These are phyloP conservation scores for Archocentrus centrarchus DNA, from an alignment of 2,113 vertebrate genomes.

Conservation along the genomic window DNA sequence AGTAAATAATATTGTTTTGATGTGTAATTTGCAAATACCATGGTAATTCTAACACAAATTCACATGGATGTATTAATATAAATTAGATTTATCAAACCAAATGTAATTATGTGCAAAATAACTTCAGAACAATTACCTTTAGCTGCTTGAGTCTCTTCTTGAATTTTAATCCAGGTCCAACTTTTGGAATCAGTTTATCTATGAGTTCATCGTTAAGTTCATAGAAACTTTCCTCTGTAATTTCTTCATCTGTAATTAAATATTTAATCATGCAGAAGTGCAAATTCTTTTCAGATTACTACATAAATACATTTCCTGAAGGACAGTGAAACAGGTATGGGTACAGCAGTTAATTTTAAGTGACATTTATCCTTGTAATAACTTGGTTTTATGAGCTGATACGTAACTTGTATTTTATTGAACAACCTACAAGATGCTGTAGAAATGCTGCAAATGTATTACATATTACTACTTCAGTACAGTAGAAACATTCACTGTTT, in stretches of 20 bases:
- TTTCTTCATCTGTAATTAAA: conserved; percentile 22
- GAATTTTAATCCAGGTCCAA: conserved; percentile 11
- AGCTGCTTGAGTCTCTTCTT: conserved; percentile 15
- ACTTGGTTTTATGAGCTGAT: no score
- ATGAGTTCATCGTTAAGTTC: conserved; percentile 13
- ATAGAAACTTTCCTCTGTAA: conserved; percentile 13
- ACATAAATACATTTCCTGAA: neutral
- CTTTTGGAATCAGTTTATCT: neutral
- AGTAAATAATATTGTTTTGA: neutral
- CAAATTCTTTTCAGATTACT: neutral
- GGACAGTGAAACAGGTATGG: neutral
- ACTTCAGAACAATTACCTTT: conserved; percentile 27
- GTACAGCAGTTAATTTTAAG: neutral
- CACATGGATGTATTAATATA: no score
- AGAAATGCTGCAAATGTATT: neutral
- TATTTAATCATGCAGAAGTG: neutral
- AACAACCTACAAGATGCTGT: neutral
- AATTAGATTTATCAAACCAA: neutral
- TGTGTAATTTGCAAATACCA: neutral
- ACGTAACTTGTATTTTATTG: no score
- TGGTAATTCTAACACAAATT: neutral
- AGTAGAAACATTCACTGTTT: neutral
- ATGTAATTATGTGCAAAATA: neutral
- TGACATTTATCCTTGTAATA: no score
- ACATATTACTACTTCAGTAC: neutral